These are phyloP conservation scores for Urocolius indicus DNA, from an alignment of 2,113 vertebrate species.

Conservation along the genomic window DNA sequence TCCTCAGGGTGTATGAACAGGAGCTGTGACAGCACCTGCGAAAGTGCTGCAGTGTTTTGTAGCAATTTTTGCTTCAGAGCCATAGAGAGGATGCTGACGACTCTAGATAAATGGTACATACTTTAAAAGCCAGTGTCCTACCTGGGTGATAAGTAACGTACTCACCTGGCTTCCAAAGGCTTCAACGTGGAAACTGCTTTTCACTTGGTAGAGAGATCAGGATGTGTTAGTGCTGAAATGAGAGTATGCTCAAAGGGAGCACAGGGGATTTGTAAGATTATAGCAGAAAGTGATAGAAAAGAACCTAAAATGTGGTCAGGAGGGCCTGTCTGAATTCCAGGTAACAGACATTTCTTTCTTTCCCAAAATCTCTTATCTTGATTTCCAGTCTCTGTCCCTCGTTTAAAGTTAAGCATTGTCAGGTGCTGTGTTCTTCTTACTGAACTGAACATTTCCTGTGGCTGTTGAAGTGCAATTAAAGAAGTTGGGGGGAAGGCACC, in stretches of 20 bases:
- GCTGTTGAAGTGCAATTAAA: not conserved
- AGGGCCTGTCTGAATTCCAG: not conserved
- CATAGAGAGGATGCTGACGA: not conserved
- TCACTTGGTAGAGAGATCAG: not conserved
- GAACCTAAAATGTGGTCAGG: not conserved
- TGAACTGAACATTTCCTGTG: not conserved
- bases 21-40: not conserved
- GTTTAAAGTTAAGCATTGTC: not conserved
- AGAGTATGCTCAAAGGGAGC: not conserved
- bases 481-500: not conserved
- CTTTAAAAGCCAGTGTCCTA: not conserved
- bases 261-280: not conserved
- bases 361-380: not conserved
- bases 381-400: not conserved
- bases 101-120: not conserved
- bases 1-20: not conserved
- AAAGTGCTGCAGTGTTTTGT: not conserved
- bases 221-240: not conserved
- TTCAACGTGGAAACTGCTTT: not conserved
- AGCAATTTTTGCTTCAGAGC: not conserved
- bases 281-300: not conserved
- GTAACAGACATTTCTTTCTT: not conserved
- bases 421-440: not conserved
- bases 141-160: rapidly evolving
- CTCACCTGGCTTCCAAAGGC: not conserved